phyloP scores from a whole-genome alignment of 2,797 vertebrate species.

The Champsocephalus esox region DNA sequence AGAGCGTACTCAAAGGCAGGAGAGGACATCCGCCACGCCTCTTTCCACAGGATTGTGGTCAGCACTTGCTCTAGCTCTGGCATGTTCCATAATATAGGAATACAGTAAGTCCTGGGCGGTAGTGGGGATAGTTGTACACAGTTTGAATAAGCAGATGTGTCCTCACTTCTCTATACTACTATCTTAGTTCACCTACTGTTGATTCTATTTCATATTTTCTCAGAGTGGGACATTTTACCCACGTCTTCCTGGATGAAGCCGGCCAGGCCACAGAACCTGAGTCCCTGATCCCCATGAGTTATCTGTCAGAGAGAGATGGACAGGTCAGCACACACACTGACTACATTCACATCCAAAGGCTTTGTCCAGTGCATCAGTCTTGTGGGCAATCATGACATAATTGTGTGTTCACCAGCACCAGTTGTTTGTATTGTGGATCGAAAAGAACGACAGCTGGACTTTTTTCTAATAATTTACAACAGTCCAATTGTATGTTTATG shows the following conservation, averaged over 20 bases:
- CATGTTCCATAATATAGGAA: constrained; percentile 90
- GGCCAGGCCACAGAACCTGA: constrained; percentile 97
- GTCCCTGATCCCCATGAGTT: constrained; percentile 91
- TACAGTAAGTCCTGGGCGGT: constrained; percentile 82
- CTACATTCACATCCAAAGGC: background rate
- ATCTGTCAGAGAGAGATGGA: constrained; percentile 89
- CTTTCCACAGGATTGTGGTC: constrained; percentile 91
- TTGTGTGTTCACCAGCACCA: background rate
- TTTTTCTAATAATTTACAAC: background rate
- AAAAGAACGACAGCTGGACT: background rate
- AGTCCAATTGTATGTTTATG: background rate
- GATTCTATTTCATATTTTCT: background rate
- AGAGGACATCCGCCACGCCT: constrained; percentile 90
- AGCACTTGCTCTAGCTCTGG: constrained; percentile 94
- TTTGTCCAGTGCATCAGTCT: background rate
- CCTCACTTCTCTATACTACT: background rate
- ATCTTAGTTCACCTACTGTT: background rate
- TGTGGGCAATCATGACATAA: background rate
- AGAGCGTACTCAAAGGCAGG: constrained; percentile 89
- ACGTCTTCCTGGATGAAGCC: constrained; percentile 95
- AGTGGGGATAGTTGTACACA: background rate
- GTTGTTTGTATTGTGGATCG: constrained; percentile 1
- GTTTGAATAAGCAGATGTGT: background rate
- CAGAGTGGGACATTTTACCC: constrained; percentile 95
- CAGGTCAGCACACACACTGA: constrained; percentile 84